A percentile compares a stretch with the other conserved stretches of the same genome.
Evolutionary conservation across 2,113 vertebrate species (phyloP).

Genomic region (Chinchilla lanigera): DNA sequence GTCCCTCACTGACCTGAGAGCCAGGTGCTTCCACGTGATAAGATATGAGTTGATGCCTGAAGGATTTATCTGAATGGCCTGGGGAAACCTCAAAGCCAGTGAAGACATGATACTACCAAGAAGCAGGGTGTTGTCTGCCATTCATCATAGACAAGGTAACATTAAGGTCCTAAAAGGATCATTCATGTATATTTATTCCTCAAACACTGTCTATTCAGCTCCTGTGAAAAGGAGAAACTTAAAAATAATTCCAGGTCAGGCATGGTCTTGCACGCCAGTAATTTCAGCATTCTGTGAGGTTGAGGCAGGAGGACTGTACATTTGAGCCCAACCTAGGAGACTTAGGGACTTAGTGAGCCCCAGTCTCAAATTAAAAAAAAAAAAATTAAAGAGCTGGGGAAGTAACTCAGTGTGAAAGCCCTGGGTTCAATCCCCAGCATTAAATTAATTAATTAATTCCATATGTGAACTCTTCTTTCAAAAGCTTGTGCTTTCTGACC

Average conservation of each 20-base stretch:
- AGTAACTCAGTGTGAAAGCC: background rate
- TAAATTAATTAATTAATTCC: background rate
- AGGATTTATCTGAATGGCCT: background rate
- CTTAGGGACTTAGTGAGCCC: background rate
- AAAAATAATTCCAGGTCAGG: background rate
- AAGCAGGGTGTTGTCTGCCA: background rate
- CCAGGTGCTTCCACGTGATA: background rate
- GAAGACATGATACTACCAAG: background rate
- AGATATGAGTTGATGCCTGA: background rate
- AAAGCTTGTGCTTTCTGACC: background rate
- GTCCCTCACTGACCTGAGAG: background rate
- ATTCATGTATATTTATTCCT: background rate
- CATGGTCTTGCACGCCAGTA: background rate
- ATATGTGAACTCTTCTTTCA: background rate
- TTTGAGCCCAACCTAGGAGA: background rate
- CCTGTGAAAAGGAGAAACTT: background rate
- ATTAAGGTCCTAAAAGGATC: background rate
- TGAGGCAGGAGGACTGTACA: background rate
- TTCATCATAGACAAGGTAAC: background rate
- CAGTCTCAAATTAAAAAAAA: background rate
- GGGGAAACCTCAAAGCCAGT: background rate
- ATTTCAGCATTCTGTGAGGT: background rate
- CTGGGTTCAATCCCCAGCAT: background rate
- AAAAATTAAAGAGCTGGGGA: background rate
- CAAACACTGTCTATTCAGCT: background rate